Conservation (phyloP, 2,888 invertebrate genomes). For the Agrypnus murinus region DNA sequence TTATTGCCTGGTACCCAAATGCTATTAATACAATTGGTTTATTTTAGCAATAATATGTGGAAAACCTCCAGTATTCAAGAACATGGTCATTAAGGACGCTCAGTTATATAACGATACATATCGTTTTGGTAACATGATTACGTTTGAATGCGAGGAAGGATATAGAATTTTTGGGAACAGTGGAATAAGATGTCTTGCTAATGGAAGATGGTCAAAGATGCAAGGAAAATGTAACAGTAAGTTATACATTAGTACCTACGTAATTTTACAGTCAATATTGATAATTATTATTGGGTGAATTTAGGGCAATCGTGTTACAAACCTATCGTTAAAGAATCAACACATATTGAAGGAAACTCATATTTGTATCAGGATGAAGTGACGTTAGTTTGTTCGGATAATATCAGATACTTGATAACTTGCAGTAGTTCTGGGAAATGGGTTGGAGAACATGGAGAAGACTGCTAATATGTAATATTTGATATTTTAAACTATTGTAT, state of each 20-base stretch:
- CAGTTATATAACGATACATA: conserved; percentile 58
- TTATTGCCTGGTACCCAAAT: too few relatives aligned
- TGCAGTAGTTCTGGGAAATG: conserved; percentile 66
- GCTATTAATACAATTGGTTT: too few relatives aligned
- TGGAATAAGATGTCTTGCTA: conserved; percentile 69
- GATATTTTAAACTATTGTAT: too few relatives aligned
- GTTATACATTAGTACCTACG: conserved; percentile 43
- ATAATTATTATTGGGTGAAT: not conserved
- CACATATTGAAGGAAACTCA: conserved; percentile 70
- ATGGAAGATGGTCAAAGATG: conserved; percentile 73
- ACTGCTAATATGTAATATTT: conserved; percentile 57
- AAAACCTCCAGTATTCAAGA: conserved; percentile 64
- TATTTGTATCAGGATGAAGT: conserved; percentile 72
- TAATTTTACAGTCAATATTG: too few relatives aligned
- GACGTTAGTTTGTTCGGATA: conserved; percentile 67
- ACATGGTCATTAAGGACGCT: conserved; percentile 63
- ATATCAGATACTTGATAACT: conserved; percentile 58
- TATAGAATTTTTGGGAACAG: conserved; percentile 71
- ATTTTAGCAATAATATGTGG: conserved; percentile 45
- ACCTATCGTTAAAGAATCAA: conserved; percentile 69
- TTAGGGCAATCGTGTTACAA: conserved; percentile 73
- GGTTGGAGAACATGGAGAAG: conserved; percentile 60
- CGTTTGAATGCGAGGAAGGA: conserved; percentile 71
- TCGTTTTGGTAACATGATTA: conserved; percentile 69
- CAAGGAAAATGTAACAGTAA: conserved; percentile 73